Conservation (phyloP, 2,888 invertebrate species). For the Orthosia gothica region DNA sequence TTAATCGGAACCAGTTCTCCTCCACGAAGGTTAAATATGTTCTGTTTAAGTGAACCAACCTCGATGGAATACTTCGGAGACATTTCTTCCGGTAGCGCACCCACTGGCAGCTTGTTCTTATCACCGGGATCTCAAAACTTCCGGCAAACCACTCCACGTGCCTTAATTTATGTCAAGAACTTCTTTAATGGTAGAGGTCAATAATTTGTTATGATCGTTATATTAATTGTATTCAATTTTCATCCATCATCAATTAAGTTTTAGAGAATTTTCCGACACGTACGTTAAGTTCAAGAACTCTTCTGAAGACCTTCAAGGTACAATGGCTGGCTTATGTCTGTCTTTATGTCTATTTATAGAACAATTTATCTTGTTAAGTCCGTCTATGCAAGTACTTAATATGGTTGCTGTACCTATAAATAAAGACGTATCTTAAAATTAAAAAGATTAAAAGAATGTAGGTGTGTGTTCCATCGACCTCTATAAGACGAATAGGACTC, state of each 20-base stretch:
- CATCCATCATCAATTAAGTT: conserved; percentile 30
- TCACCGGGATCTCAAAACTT: conserved; percentile 66
- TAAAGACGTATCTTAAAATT: conserved; percentile 13
- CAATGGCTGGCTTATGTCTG: conserved; percentile 15
- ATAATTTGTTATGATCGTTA: conserved; percentile 44
- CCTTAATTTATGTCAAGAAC: conserved; percentile 81
- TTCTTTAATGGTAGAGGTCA: conserved; percentile 65
- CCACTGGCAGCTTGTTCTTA: conserved; percentile 60
- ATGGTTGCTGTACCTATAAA: too few relatives aligned
- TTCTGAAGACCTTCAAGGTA: conserved; percentile 11
- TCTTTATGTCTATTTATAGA: conserved; percentile 19
- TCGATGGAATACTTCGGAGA: conserved; percentile 72
- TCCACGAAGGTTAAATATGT: conserved; percentile 74
- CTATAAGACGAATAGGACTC: conserved; percentile 1
- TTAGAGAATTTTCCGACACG: conserved; percentile 31
- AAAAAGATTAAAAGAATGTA: conserved; percentile 12
- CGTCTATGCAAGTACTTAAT: too few relatives aligned
- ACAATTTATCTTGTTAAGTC: too few relatives aligned
- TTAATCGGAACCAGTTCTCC: conserved; percentile 75
- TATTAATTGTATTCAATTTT: conserved; percentile 43
- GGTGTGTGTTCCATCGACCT: conserved; percentile 2
- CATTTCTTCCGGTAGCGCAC: conserved; percentile 77
- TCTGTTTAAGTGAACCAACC: conserved; percentile 68
- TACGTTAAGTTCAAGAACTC: conserved; percentile 36
- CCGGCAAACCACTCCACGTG: conserved; percentile 72